Evolutionary conservation across 2,888 invertebrate genomes (phyloP).

Genomic region (Seira musarum): DNA sequence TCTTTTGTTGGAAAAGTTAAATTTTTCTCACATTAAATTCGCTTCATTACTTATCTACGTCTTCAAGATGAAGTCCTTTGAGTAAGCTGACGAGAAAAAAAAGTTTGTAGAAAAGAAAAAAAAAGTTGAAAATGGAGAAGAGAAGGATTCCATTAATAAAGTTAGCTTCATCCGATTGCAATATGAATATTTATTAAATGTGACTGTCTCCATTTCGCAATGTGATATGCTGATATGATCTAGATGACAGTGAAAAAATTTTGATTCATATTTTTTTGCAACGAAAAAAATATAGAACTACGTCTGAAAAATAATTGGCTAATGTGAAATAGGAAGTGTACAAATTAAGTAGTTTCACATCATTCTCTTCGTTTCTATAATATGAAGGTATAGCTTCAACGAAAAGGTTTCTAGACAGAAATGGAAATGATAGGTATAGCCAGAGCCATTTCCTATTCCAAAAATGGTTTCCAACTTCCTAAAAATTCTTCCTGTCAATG

Average conservation of each 20-base stretch:
- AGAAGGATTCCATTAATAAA: neutral
- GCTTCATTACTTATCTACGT: neutral
- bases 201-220: neutral
- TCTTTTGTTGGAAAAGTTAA: neutral
- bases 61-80: neutral
- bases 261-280: too few relatives aligned
- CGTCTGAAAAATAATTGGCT: neutral
- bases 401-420: neutral
- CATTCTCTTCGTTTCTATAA: too few relatives aligned
- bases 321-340: too few relatives aligned
- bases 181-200: neutral
- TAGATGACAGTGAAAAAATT: neutral
- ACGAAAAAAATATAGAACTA: neutral
- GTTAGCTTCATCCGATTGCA: neutral
- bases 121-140: too few relatives aligned
- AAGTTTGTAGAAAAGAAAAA: neutral
- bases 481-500: neutral
- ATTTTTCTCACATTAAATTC: neutral
- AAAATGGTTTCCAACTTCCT: too few relatives aligned
- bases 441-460: neutral
- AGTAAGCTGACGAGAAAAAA: neutral
- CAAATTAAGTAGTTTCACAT: too few relatives aligned
- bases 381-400: too few relatives aligned
- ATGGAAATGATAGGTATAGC: neutral
- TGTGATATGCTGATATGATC: neutral